phyloP scores from a whole-genome alignment of 2,888 invertebrate species.

The Pegoplata infirma region DNA sequence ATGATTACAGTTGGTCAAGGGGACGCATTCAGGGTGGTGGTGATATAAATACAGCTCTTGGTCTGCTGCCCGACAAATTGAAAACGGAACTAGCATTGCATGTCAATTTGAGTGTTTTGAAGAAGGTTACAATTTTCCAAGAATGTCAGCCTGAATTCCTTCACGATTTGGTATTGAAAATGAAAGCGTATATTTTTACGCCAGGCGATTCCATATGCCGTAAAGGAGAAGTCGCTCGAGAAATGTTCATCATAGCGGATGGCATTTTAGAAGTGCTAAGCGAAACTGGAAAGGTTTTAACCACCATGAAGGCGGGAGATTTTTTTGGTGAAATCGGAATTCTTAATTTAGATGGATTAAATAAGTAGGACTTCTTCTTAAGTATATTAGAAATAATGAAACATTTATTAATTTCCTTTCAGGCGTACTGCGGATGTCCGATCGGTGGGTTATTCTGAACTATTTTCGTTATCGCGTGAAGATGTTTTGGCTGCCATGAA shows the following conservation, averaged over 20 bases:
- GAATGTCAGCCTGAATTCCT: conserved; percentile 98
- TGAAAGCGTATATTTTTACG: conserved; percentile 99
- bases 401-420: conserved; percentile 48
- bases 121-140: conserved; percentile 97
- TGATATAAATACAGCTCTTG: conserved; percentile 96
- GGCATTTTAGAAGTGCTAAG: conserved; percentile 97
- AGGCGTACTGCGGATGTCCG: conserved; percentile 97
- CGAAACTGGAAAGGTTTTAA: conserved; percentile 93
- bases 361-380: conserved; percentile 83
- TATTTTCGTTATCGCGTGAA: conserved; percentile 95
- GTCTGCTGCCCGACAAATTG: conserved; percentile 95
- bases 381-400: neutral
- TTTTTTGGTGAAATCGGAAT: conserved; percentile 99
- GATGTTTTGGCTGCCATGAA: conserved; percentile 97
- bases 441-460: conserved; percentile 96
- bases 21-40: conserved; percentile 97
- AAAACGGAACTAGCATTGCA: conserved; percentile 97
- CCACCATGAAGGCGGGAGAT: conserved; percentile 97
- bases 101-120: conserved; percentile 95
- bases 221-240: conserved; percentile 94
- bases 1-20: conserved; percentile 98
- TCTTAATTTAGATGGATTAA: conserved; percentile 94
- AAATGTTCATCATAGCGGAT: conserved; percentile 99
- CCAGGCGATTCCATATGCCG: conserved; percentile 98
- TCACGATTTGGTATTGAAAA: conserved; percentile 96